Evolutionary conservation across 2,113 vertebrate genomes (phyloP), one percentile per base, ranked within the genome.

Genomic region (Seriola dumerili): DNA sequence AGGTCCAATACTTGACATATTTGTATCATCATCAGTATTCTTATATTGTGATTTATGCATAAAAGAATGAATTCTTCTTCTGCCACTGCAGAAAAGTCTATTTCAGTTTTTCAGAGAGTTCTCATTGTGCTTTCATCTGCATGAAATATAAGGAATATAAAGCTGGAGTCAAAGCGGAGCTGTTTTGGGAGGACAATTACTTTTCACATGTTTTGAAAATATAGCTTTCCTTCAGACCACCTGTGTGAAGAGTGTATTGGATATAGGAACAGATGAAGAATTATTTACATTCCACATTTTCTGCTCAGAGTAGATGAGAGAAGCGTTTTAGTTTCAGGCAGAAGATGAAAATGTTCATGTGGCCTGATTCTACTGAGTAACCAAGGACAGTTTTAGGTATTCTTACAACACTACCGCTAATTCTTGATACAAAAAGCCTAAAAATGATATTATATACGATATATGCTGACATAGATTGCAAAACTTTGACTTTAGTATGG

Each of bases 211-310:
- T 63, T 62, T 40, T 52, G 13, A 21, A 44, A 67, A 67, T n/a
- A 17, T 4, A 36, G 3, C 21, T 59, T 13, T 32, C 50, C 19
- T 17, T 52, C 19, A 57, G 55, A 69, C 46, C 63, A 78, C 63
- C 63, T 48, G n/a, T 50, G 48, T 50, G 16, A 50, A 50, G 42
- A 62, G 21, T 36, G 19, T 59, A 65, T 50, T 29, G 9, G 32
- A 73, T 67, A 40, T 3, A 42, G 32, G 36, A n/a, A 54, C 72
- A 70, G 54, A 85, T 76, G 72, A 67, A 29, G 44, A 61, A 62
- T 19, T 66, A 11, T 46, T 67, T 61, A 62, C n/a, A 42, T 38
- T 19, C 2, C 59, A 72, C 36, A 65, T 76, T 54, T 71, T 61
- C 67, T 59, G 32, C 58, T 55, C 44, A 13, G 25, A 40, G 50